Evolutionary conservation across 2,888 invertebrate species (phyloP).

Genomic region (Yponomeuta evonymella): DNA sequence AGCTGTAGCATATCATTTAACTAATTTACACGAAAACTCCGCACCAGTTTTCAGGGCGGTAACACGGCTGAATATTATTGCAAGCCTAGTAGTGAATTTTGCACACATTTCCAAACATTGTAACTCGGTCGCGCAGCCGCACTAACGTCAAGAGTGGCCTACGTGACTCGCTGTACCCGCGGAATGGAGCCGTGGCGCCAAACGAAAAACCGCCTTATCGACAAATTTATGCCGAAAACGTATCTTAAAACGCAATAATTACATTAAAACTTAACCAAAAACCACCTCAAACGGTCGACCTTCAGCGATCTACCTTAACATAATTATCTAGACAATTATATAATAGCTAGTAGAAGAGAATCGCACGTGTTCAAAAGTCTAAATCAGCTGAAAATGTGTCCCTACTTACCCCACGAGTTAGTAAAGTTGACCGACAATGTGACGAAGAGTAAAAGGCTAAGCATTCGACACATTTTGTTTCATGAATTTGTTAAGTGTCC

Average conservation of each 20-base stretch:
- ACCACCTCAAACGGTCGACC: background rate
- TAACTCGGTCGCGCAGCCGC: slow-evolving; percentile 38
- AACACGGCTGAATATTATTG: slow-evolving; percentile 20
- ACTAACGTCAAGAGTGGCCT: slow-evolving; percentile 55
- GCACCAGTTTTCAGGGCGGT: slow-evolving; percentile 26
- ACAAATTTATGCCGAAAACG: slow-evolving; percentile 29
- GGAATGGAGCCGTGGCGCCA: slow-evolving; percentile 71
- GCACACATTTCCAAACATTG: slow-evolving; percentile 25
- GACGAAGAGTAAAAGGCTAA: slow-evolving; percentile 49
- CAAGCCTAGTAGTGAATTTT: background rate
- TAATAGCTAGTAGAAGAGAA: slow-evolving; percentile 39
- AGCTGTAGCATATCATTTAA: background rate
- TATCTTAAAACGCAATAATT: slow-evolving; percentile 5
- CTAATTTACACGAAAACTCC: slow-evolving; percentile 6
- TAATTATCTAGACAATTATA: slow-evolving; percentile 37
- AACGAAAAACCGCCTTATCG: slow-evolving; percentile 68
- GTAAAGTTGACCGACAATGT: slow-evolving; percentile 45
- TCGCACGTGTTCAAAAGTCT: slow-evolving; percentile 53
- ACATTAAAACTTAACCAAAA: slow-evolving; percentile 6
- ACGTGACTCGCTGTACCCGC: slow-evolving; percentile 68
- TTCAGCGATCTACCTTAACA: slow-evolving; percentile 21
- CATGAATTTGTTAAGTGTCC: slow-evolving; percentile 45
- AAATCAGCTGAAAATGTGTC: slow-evolving; percentile 55
- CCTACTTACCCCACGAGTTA: slow-evolving; percentile 65
- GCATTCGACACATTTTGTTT: slow-evolving; percentile 62